phyloP scores from a whole-genome alignment of 2,113 vertebrate genomes.

The Hippopotamus amphibius region DNA sequence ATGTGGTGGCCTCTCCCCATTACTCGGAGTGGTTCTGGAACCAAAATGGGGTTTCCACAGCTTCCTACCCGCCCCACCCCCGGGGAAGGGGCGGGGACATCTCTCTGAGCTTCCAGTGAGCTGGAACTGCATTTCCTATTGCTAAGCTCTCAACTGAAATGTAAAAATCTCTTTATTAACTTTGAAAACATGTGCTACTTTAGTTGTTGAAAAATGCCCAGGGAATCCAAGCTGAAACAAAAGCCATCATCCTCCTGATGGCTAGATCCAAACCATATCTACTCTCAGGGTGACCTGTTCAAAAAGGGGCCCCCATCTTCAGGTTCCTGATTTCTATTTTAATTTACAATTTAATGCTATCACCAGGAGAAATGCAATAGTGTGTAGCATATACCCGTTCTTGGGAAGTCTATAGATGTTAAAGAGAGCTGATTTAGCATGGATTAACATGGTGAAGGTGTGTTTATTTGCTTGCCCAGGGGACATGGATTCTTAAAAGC shows the following conservation, averaged over 20 bases:
- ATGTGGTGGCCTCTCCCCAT: neutral
- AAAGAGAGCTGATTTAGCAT: neutral
- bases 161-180: neutral
- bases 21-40: neutral
- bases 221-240: neutral
- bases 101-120: accelerated
- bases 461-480: too few relatives aligned
- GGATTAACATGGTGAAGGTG: neutral
- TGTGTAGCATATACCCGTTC: neutral
- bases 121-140: neutral
- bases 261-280: neutral
- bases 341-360: neutral
- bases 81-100: neutral
- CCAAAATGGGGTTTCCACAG: neutral
- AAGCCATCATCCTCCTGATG: neutral
- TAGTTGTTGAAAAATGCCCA: slow-evolving; percentile 12
- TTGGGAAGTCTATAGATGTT: neutral
- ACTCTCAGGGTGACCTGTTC: neutral
- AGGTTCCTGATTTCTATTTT: neutral
- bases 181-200: neutral
- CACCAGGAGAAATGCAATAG: accelerated
- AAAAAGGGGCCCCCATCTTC: neutral
- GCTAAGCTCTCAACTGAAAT: neutral
- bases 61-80: neutral
- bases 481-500: neutral